Base-by-base conservation (phyloP, 2,797 vertebrate genomes). In the Salarias fasciatus region DNA sequence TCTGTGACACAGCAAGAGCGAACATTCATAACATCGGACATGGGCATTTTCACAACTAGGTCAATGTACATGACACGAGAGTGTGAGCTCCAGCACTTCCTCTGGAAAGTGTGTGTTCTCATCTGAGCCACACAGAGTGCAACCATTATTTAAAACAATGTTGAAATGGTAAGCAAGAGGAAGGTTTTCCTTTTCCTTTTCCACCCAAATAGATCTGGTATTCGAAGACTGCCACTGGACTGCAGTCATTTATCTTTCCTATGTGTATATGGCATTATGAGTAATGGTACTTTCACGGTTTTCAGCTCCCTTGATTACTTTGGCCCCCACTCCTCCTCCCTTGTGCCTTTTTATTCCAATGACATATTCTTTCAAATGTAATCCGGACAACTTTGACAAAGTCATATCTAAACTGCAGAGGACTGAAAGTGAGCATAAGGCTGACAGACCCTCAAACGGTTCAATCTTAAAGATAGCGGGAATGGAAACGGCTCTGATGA, bases 221-320 rank as follows among this genome's bases (percentile, higher is more conserved):
- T 88, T 83, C 86, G 77, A 83, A 70, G 69, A 68, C 77, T 82
- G 79, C 82, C 71, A 84, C 59, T 86, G 88, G 73, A 91, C 85
- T 85, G 81, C 72, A 83, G 87, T 88, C 85, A 90, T 92, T 91
- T 88, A 88, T 92, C 88, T 91, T 88, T 86, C 65, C 80, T 69
- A 62, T 84, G 82, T 89, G 80, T 82, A 77, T 84, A 79, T 86
- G 88, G 86, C 88, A 85, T 88, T 89, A 88, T 91, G 88, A 91
- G 86, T 91, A 91, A 93, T 92, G 89, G 83, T 80, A 88, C 88
- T 91, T 91, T 90, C 88, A 90, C 69, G 89, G 88, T 86, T 88
- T 86, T 89, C 88, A 86, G 89, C 85, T 88, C 82, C 72, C 66
- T 81, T 91, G 89, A 92, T 91, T 90, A 91, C 88, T 88, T 87